phyloP scores from a whole-genome alignment of 2,888 invertebrate species.

The Drosophila rubida region DNA sequence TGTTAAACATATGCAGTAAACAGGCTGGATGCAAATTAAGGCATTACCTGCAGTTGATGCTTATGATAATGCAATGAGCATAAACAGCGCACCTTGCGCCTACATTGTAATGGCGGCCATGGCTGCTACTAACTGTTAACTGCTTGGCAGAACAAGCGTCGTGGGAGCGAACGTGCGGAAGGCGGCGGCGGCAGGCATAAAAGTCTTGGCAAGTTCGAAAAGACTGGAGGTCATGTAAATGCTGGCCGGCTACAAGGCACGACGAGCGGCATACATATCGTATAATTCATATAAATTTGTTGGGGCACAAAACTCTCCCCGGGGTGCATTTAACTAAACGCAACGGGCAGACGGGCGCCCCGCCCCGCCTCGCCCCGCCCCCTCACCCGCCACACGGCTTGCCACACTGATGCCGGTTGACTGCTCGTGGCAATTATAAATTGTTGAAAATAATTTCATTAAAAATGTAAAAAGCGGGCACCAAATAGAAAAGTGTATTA shows the following conservation, averaged over 20 bases:
- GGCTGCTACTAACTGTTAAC: conserved; percentile 21
- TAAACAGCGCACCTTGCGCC: conserved; percentile 17
- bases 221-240: conserved; percentile 25
- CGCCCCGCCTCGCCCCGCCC: too few relatives aligned
- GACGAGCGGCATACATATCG: conserved; percentile 49
- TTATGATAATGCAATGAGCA: conserved; percentile 6
- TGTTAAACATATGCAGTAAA: too few relatives aligned
- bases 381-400: not conserved
- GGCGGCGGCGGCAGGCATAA: not conserved
- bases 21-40: conserved; percentile 6
- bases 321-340: conserved; percentile 75
- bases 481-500: conserved; percentile 64
- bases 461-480: conserved; percentile 77
- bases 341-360: conserved; percentile 2
- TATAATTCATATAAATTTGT: conserved; percentile 71
- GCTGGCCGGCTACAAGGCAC: conserved; percentile 20
- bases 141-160: conserved; percentile 32
- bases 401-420: conserved; percentile 29
- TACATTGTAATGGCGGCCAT: conserved; percentile 16
- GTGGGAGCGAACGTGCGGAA: conserved; percentile 10
- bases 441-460: conserved; percentile 80
- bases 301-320: conserved; percentile 67
- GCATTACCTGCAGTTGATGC: conserved; percentile 6
- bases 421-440: conserved; percentile 78
- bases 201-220: conserved; percentile 25